These are phyloP conservation scores for Nesogale talazaci DNA, from an alignment of 2,113 vertebrate genomes.

Conservation along the genomic window DNA sequence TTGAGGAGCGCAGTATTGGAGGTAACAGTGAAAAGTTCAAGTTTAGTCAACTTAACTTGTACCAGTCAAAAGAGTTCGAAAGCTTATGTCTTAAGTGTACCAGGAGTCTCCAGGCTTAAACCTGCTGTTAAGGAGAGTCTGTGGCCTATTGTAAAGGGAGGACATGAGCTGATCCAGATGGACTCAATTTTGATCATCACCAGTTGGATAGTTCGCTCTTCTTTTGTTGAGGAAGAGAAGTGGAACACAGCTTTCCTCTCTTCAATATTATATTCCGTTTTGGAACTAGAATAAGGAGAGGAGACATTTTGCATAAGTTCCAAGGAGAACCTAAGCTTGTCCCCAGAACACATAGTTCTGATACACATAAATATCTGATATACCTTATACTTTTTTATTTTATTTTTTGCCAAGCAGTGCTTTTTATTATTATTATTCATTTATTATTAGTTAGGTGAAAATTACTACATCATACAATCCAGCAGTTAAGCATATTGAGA, in stretches of 20 bases:
- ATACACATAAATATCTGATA: neutral
- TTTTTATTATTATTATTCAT: too few relatives aligned
- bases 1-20: neutral
- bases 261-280: neutral
- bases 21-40: neutral
- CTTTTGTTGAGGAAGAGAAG: neutral
- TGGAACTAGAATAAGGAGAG: neutral
- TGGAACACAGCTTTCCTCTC: neutral
- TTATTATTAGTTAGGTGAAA: too few relatives aligned
- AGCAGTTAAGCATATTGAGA: too few relatives aligned
- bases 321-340: neutral
- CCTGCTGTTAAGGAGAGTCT: neutral
- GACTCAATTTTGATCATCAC: neutral
- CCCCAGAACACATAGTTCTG: neutral
- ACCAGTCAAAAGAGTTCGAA: neutral
- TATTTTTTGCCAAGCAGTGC: too few relatives aligned
- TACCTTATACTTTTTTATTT: neutral
- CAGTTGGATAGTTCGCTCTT: neutral
- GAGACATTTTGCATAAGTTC: neutral
- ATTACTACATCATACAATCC: too few relatives aligned
- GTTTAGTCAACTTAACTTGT: neutral
- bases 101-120: neutral
- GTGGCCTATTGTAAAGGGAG: neutral
- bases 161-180: rapidly evolving
- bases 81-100: neutral